Base-by-base conservation (phyloP, 2,113 vertebrate species). In the Desmodus rotundus region DNA sequence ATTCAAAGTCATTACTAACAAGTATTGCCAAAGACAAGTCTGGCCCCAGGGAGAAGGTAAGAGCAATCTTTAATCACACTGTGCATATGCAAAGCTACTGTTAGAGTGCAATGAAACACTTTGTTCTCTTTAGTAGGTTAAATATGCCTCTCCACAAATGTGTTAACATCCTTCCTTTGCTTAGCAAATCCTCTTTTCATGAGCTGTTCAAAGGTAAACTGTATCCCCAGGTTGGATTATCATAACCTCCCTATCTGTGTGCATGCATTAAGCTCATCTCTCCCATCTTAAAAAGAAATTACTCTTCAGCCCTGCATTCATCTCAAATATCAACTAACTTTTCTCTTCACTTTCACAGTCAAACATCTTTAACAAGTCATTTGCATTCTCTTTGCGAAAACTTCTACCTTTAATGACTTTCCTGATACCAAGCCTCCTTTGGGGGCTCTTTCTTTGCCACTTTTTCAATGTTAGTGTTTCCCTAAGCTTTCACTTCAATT, bases 191-290 rank as follows among this genome's bases (percentile, higher is more conserved):
- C 89, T 97, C 93, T 95, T 96, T 95, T 96, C 95, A 95, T 91
- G 91, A 97, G 94, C 93, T 87, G 78, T 94, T 98, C 96, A 97
- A 97, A 97, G 96, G 96, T 95, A 98, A 97, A 97, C 91, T 96
- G 96, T 88, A 94, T 96, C 95, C 88, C 88, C 93, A 94, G 94
- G 85, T 96, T 95, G 82, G 95, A 96, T 97, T 84, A 96, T 95
- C 83, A 83, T 80, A 95, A 97, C 94, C 86, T 97, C 91, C 47
- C 73, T 87, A 83, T 97, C 95, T 93, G 77, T 87, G 73, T 72
- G 68, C 54, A 52, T 89, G 33, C 70, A 61, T 95, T 96, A 96
- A 96, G 70, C 82, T 83, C 72, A 47, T 72, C 88, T 89, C 50
- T 91, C 74, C 85, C n/a, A 83, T 84, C 61, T 96, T 89, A 83